Percentiles rank a stretch among this genome's conserved stretches.
Evolutionary conservation across 2,888 invertebrate species (phyloP).

Genomic region (Platerodrilus igneus): DNA sequence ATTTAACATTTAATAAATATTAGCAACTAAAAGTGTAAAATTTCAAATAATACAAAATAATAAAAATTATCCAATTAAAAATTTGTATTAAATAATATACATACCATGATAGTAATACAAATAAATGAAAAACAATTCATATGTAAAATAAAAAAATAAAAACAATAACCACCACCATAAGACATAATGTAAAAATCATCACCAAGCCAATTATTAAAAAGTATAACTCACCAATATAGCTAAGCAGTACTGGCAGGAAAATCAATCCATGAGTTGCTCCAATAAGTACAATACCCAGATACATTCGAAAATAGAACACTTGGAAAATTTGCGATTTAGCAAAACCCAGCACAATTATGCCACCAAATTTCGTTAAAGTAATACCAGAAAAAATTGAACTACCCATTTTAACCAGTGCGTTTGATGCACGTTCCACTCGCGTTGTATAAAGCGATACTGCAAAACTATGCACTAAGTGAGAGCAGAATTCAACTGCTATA

Average conservation of each 20-base stretch:
- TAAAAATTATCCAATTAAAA: neutral
- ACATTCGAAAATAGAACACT: constrained; percentile 53
- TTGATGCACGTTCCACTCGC: constrained; percentile 72
- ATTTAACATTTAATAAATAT: too few species aligned
- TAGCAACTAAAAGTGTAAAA: neutral
- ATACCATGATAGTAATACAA: too few species aligned
- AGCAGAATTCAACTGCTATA: constrained; percentile 97
- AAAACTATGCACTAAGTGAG: constrained; percentile 93
- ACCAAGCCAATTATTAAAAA: constrained; percentile 20
- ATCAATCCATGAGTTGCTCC: constrained; percentile 97
- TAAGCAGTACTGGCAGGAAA: constrained; percentile 94
- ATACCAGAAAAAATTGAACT: constrained; percentile 96
- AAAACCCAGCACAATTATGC: constrained; percentile 93
- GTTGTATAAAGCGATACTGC: constrained; percentile 69
- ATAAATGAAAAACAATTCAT: constrained; percentile 5
- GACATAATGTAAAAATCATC: constrained; percentile 15
- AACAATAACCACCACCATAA: constrained; percentile 19
- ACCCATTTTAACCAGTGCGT: constrained; percentile 77
- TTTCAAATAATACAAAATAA: neutral
- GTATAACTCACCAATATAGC: constrained; percentile 81
- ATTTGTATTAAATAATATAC: neutral
- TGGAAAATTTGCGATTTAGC: constrained; percentile 97
- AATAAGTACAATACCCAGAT: constrained; percentile 92
- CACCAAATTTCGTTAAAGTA: constrained; percentile 95
- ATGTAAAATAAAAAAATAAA: constrained; percentile 16